Conservation (phyloP, 2,113 vertebrate species). For the Trematomus loennbergii region DNA sequence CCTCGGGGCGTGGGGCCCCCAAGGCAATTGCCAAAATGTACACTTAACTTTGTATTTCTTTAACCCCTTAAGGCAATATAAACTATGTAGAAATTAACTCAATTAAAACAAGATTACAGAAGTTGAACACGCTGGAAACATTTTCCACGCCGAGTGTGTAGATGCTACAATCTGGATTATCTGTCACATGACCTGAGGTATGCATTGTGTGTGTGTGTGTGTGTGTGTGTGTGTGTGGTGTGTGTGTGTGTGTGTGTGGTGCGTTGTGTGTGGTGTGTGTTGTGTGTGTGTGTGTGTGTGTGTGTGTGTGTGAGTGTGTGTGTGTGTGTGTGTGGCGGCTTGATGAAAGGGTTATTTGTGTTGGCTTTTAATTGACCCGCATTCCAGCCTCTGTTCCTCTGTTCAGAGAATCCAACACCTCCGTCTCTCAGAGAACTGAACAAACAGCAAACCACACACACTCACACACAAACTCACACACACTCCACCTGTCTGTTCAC, state of each 20-base stretch:
- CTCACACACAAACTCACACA: not conserved
- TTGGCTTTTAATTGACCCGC: constrained; percentile 55
- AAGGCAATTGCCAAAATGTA: not conserved
- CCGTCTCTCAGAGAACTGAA: not conserved
- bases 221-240: constrained; percentile 37
- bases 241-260: constrained; percentile 35
- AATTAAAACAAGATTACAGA: not conserved
- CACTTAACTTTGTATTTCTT: not conserved
- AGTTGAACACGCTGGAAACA: not conserved
- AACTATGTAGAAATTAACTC: not conserved
- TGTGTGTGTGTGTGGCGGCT: constrained; percentile 29
- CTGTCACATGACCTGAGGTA: constrained; percentile 58
- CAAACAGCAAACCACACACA: not conserved
- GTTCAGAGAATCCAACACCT: constrained; percentile 27
- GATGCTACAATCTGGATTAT: constrained; percentile 40
- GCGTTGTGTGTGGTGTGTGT: constrained; percentile 37
- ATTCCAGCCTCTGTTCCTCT: constrained; percentile 45
- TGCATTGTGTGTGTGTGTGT: constrained; percentile 17
- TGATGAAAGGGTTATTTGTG: constrained; percentile 51
- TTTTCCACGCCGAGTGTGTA: constrained; percentile 4
- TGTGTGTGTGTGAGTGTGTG: constrained; percentile 31
- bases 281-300: constrained; percentile 35
- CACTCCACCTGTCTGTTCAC: constrained; percentile 1
- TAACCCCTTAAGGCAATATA: not conserved
- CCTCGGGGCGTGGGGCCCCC: not conserved